Conservation (phyloP, 2,797 vertebrate species). For the Malurus leucopterus region DNA sequence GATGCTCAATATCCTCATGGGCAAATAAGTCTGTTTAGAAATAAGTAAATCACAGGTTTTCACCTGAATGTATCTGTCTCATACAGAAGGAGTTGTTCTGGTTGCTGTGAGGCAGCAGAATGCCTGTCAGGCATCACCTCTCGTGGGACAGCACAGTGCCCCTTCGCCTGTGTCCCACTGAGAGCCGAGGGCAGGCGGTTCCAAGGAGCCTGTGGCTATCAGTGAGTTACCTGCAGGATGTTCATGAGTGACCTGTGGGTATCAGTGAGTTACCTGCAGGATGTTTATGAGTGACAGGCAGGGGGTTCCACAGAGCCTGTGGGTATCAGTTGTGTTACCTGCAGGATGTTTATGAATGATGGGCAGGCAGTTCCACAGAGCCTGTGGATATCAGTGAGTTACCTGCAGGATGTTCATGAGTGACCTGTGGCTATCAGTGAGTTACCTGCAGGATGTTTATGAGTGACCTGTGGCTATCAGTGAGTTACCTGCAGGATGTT, state of each 20-base stretch:
- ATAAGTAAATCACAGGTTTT: rapidly evolving
- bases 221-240: no score
- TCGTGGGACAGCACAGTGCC: rapidly evolving
- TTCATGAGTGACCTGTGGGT: no score
- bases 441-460: no score
- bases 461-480: no score
- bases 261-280: no score
- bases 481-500: no score
- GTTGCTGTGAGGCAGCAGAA: neutral
- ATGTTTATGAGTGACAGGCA: neutral
- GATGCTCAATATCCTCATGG: rapidly evolving
- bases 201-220: no score
- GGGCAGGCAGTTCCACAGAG: neutral
- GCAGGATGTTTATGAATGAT: no score
- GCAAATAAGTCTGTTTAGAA: neutral
- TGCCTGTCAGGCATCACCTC: neutral
- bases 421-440: no score
- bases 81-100: neutral
- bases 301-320: rapidly evolving
- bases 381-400: no score
- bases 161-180: rapidly evolving
- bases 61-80: neutral
- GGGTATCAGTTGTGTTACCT: rapidly evolving
- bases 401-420: no score
- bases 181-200: neutral